Evolutionary conservation across 2,888 invertebrate species (phyloP).

Genomic region (Masnerella sp.): DNA sequence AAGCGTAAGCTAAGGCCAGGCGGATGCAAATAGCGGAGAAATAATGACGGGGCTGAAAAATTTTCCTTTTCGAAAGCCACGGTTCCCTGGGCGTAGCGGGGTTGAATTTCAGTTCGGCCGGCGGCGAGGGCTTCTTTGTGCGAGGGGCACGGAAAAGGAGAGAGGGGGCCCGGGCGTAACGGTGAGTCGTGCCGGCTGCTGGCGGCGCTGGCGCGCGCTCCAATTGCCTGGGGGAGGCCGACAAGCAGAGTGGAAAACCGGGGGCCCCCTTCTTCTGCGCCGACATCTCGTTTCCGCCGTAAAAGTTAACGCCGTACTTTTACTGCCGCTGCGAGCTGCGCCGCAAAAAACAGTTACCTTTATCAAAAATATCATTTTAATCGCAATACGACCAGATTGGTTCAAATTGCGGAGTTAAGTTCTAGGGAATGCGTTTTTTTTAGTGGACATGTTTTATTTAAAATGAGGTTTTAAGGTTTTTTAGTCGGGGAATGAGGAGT

Average conservation of each 20-base stretch:
- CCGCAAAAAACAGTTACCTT: constrained; percentile 45
- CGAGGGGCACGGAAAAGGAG: constrained; percentile 64
- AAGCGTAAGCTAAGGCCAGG: too few species aligned
- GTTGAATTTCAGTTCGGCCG: constrained; percentile 76
- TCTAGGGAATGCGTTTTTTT: too few species aligned
- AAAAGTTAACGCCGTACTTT: constrained; percentile 57
- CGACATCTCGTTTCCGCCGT: constrained; percentile 59
- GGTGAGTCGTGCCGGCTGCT: constrained; percentile 71
- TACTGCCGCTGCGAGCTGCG: constrained; percentile 47
- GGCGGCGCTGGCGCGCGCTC: constrained; percentile 55
- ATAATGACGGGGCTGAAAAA: too few species aligned
- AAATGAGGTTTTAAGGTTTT: too few species aligned
- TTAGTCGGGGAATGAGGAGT: too few species aligned
- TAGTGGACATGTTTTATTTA: too few species aligned
- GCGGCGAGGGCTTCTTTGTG: constrained; percentile 62
- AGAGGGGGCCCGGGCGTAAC: constrained; percentile 69
- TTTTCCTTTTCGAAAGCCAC: constrained; percentile 30
- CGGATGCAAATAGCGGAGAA: too few species aligned
- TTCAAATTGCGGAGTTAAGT: too few species aligned
- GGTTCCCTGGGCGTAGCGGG: constrained; percentile 68
- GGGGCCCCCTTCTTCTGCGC: constrained; percentile 64
- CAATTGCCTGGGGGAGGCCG: constrained; percentile 62
- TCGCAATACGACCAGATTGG: too few species aligned
- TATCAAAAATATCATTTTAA: constrained; percentile 13
- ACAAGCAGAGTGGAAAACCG: constrained; percentile 68